phyloP scores from a whole-genome alignment of 2,888 invertebrate genomes.

The Neelides folsomi region DNA sequence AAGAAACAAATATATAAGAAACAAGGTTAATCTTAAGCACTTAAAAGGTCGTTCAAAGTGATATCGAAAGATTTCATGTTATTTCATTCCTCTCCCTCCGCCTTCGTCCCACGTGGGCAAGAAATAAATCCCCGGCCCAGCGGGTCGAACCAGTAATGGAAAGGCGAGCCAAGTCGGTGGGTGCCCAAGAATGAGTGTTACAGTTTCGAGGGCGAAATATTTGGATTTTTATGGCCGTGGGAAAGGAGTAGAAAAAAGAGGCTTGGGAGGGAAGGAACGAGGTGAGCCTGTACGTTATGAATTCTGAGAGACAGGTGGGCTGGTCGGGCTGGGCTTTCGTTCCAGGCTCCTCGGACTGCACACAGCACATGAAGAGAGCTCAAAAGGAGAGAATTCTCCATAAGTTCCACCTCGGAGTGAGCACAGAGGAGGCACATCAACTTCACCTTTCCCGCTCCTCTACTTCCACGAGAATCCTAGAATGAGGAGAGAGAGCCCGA shows the following conservation, averaged over 20 bases:
- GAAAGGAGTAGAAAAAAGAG: slow-evolving; percentile 19
- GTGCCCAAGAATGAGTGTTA: slow-evolving; percentile 13
- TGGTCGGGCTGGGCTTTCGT: slow-evolving; percentile 4
- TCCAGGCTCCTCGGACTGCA: background rate
- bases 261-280: slow-evolving; percentile 4
- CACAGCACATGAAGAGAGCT: background rate
- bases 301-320: slow-evolving; percentile 31
- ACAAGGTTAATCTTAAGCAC: no score
- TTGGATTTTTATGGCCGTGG: slow-evolving; percentile 30
- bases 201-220: slow-evolving; percentile 24
- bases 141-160: no score
- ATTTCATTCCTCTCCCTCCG: no score
- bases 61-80: no score
- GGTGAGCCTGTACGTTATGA: slow-evolving; percentile 22
- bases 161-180: no score
- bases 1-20: no score
- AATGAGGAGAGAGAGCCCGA: slow-evolving; percentile 11
- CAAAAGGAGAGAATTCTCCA: background rate
- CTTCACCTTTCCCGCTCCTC: background rate
- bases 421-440: background rate
- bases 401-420: background rate
- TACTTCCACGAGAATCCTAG: background rate
- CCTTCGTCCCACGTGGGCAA: no score
- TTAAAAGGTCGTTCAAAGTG: no score
- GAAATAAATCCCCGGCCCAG: no score